These are phyloP conservation scores for Lycocorax pyrrhopterus DNA, from an alignment of 2,113 vertebrate genomes.

Conservation along the genomic window DNA sequence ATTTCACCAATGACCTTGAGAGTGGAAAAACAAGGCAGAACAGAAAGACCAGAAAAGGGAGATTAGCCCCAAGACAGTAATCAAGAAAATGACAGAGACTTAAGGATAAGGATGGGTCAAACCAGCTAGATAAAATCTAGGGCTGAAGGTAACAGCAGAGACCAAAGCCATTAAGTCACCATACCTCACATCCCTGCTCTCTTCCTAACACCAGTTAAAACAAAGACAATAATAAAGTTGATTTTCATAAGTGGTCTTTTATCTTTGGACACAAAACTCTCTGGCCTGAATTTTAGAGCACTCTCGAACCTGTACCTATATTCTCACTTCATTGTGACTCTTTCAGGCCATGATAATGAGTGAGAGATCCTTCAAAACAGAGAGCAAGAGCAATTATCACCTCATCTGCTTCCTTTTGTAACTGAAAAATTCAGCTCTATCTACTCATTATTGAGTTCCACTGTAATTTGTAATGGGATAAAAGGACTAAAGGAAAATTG, in stretches of 20 bases:
- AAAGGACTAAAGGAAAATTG: not conserved
- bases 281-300: not conserved
- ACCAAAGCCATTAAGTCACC: not conserved
- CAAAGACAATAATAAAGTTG: not conserved
- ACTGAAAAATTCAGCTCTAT: not conserved
- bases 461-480: conserved; percentile 10
- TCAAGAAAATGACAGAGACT: not conserved
- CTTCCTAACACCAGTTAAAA: not conserved
- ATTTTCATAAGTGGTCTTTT: not conserved
- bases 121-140: not conserved
- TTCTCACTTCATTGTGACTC: not conserved
- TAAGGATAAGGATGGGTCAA: not conserved
- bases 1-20: not conserved
- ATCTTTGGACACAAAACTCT: not conserved
- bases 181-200: not conserved
- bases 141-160: not conserved
- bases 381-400: not conserved
- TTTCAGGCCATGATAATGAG: not conserved
- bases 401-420: not conserved
- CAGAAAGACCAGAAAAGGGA: not conserved
- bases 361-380: not conserved
- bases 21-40: not conserved
- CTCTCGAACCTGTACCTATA: conserved; percentile 16
- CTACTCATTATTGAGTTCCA: conserved; percentile 31
- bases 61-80: not conserved